These are phyloP conservation scores for Euschistus heros DNA, from an alignment of 1,140 invertebrate genomes.

Conservation along the genomic window DNA sequence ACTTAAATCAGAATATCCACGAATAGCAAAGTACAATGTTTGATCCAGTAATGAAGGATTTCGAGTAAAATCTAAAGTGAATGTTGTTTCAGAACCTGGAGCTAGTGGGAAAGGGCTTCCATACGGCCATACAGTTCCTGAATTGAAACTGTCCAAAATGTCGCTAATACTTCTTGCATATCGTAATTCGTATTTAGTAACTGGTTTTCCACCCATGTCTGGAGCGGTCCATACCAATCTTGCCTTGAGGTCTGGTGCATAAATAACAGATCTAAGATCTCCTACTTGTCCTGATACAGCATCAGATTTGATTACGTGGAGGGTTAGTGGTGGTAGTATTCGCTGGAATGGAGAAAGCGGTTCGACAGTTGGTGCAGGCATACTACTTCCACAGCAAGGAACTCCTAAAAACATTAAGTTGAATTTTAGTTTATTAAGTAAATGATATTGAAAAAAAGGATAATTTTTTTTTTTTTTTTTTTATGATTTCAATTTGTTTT, in stretches of 20 bases:
- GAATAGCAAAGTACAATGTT: conserved; percentile 42
- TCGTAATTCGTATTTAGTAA: conserved; percentile 40
- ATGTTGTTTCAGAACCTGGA: conserved; percentile 37
- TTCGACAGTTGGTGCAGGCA: conserved; percentile 36
- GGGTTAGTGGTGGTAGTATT: conserved; percentile 37
- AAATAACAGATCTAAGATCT: conserved; percentile 37
- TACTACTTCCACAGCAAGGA: conserved; percentile 39
- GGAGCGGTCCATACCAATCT: conserved; percentile 44
- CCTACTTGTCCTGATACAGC: conserved; percentile 38
- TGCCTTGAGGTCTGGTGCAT: conserved; percentile 36
- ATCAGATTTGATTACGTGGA: conserved; percentile 34
- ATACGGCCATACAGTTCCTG: conserved; percentile 34
- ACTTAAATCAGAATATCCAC: conserved; percentile 36
- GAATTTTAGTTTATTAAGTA: too few species aligned
- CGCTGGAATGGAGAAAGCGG: conserved; percentile 39
- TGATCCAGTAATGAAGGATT: conserved; percentile 37
- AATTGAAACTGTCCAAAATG: conserved; percentile 39
- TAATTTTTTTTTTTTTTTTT: too few species aligned
- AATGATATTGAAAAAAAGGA: too few species aligned
- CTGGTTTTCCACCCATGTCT: conserved; percentile 40
- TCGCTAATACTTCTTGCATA: conserved; percentile 36
- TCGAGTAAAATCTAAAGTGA: conserved; percentile 38
- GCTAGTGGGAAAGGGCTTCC: conserved; percentile 35
- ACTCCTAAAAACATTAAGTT: conserved; percentile 28
- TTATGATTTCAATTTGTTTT: too few species aligned